Base-by-base conservation (phyloP, 2,888 invertebrate species). In the Zootermopsis nevadensis region DNA sequence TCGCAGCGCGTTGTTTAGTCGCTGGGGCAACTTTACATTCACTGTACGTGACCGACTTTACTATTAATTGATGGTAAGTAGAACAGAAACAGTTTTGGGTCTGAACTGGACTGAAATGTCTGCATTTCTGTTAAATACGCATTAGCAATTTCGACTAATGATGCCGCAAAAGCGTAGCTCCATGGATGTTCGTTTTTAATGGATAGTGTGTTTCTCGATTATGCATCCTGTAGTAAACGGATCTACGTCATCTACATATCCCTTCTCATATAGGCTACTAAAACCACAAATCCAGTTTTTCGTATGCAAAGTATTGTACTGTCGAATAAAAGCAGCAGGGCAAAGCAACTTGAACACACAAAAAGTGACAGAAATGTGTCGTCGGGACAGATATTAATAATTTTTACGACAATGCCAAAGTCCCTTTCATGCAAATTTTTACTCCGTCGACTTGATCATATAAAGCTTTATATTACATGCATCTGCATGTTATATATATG, bases 261-360 rank as follows among this genome's bases (percentile, higher is more conserved):
- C 74, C 74, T 74, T 33, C 27, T 27, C 27, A 60, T 60, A 60
- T 24, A 60, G n/a, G n/a, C n/a, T n/a, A n/a, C n/a, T 74, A 38
- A 38, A 74, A 81, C 83, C 81, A 67, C 83, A 83, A 77, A 83
- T 83, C 83, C 77, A 76, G 83, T 83, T 83, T 83, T 81, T 53
- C 81, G 81, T 77, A 77, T 81, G 81, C 83, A 83, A 81, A 81
- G 80, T 66, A 77, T 38, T 76, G 27, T 72, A 42, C 74, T 35
- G 66, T 72, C 77, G 74, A 80, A 69, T 80, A 53, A 80, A 42
- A n/a, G 79, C 42, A 33, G 74, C 67, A 76, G 35, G 77, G 27
- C 31, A 60, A 53, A 82, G 55, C 33, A 69, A 79, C 77, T 83
- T 69, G n/a, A 55, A 53, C 48, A 33, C 67, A 48, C 72, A 83